These are phyloP conservation scores for Sturnira hondurensis DNA, from an alignment of 2,113 vertebrate species.

Conservation along the genomic window DNA sequence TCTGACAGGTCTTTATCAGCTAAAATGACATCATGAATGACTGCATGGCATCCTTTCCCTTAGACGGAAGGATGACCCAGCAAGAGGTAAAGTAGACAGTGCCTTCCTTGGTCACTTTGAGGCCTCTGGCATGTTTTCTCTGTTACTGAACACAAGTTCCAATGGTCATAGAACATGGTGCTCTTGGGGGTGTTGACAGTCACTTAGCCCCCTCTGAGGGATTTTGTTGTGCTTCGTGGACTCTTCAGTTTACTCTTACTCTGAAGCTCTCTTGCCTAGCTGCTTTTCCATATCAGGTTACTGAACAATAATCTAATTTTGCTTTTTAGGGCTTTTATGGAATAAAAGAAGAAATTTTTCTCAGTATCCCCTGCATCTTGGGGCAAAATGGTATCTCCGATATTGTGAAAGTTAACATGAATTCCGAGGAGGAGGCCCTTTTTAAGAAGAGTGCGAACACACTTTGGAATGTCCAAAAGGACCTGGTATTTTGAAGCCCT, in stretches of 20 bases:
- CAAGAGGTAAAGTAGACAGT: slow-evolving; percentile 88
- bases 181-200: slow-evolving; percentile 2
- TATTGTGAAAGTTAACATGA: slow-evolving; percentile 92
- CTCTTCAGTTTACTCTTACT: background rate
- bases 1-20: slow-evolving; percentile 90
- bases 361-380: slow-evolving; percentile 93
- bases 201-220: background rate
- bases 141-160: slow-evolving; percentile 87
- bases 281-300: background rate
- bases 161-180: slow-evolving; percentile 86
- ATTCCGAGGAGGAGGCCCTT: slow-evolving; percentile 89
- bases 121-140: slow-evolving; percentile 83
- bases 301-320: slow-evolving; percentile 30
- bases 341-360: slow-evolving; percentile 93
- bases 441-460: slow-evolving; percentile 91
- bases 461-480: slow-evolving; percentile 95
- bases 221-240: background rate
- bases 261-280: background rate
- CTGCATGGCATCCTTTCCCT: slow-evolving; percentile 86
- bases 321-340: slow-evolving; percentile 90
- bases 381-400: slow-evolving; percentile 91
- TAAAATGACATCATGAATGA: slow-evolving; percentile 96
- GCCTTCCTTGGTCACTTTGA: slow-evolving; percentile 90
- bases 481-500: slow-evolving; percentile 85
- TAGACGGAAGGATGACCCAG: slow-evolving; percentile 90